A percentile compares a stretch with the other conserved stretches of the same genome.
Conservation (phyloP, 1,140 invertebrate species). For the Heterodera carotae region DNA sequence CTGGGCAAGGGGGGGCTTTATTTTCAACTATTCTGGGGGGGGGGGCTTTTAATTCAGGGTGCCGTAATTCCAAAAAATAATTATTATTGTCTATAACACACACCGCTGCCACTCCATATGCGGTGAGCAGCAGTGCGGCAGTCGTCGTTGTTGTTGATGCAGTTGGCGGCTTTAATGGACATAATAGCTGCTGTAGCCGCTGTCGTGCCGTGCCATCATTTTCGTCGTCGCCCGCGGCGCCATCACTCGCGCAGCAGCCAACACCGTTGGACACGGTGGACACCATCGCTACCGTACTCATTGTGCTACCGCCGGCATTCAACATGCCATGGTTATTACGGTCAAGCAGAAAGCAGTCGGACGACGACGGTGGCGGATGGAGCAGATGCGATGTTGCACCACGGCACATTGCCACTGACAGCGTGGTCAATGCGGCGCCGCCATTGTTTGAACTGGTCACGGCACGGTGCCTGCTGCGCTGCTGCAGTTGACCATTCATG, state of each 20-base stretch:
- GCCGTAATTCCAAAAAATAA: too few relatives aligned
- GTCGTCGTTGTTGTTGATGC: neutral
- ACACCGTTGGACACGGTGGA: constrained; percentile 1
- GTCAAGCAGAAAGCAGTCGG: neutral
- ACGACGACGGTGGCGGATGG: too few relatives aligned
- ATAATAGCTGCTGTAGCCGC: too few relatives aligned
- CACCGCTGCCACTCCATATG: neutral
- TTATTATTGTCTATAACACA: neutral
- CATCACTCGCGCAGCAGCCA: neutral
- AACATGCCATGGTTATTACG: neutral
- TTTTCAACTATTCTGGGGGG: too few relatives aligned
- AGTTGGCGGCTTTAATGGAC: too few relatives aligned
- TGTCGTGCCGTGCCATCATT: neutral
- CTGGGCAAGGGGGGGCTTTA: too few relatives aligned
- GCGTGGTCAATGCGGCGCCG: neutral
- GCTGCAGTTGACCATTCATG: constrained; percentile 61
- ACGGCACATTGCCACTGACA: constrained; percentile 1
- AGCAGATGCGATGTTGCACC: too few relatives aligned
- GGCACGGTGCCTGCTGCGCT: constrained; percentile 32
- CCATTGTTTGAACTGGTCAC: neutral
- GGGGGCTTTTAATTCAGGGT: too few relatives aligned
- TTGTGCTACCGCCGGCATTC: neutral
- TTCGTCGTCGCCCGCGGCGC: too few relatives aligned
- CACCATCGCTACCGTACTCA: neutral
- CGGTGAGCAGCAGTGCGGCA: neutral